Evolutionary conservation across 2,113 vertebrate genomes (phyloP).

Genomic region (Plectropomus leopardus): DNA sequence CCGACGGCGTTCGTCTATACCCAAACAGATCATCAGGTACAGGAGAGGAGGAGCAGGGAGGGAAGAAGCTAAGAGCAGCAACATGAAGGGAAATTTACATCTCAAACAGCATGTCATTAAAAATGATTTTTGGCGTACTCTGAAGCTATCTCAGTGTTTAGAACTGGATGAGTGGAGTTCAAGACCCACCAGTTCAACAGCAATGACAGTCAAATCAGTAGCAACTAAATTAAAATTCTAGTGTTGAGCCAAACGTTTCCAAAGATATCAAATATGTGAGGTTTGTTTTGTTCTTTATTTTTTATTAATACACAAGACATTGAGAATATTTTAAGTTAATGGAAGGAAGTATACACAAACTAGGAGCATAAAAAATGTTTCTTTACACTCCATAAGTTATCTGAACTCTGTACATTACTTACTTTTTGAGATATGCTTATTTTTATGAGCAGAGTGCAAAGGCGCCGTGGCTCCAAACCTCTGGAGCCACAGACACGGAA

Average conservation of each 20-base stretch:
- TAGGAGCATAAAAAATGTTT: no score
- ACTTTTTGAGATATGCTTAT: no score
- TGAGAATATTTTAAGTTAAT: neutral
- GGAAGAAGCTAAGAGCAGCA: neutral
- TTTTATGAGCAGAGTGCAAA: no score
- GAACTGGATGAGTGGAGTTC: neutral
- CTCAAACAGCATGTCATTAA: neutral
- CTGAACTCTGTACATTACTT: no score
- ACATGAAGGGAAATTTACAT: neutral
- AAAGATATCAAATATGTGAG: neutral
- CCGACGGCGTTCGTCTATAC: slow-evolving; percentile 85
- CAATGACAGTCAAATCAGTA: neutral
- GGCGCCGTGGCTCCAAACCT: no score
- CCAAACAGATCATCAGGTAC: slow-evolving; percentile 94
- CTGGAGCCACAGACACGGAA: no score
- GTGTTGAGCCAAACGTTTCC: neutral
- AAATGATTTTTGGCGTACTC: neutral
- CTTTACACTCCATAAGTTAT: no score
- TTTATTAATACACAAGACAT: neutral
- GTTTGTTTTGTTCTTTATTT: no score
- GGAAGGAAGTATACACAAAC: no score
- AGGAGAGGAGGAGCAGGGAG: slow-evolving; percentile 18
- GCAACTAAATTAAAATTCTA: no score
- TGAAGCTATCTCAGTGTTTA: neutral
- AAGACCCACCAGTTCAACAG: neutral